phyloP scores from a whole-genome alignment of 1,140 invertebrate genomes.

The Catajapyx aquilonaris region DNA sequence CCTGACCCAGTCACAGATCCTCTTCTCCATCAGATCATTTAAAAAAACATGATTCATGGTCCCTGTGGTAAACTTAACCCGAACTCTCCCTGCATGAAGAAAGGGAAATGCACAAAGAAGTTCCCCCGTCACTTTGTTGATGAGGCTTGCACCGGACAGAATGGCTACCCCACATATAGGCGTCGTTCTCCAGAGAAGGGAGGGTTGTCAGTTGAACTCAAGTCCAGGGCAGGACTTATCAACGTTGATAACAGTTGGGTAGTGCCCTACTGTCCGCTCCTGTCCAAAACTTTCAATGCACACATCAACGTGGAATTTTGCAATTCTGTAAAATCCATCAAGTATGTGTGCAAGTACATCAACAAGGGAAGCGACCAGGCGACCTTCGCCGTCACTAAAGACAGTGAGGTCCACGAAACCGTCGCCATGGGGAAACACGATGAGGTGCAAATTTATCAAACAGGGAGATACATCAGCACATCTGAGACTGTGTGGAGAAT shows the following conservation, averaged over 20 bases:
- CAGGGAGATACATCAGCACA: conserved; percentile 16
- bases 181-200: conserved; percentile 11
- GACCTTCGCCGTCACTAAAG: conserved; percentile 11
- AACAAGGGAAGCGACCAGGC: conserved; percentile 18
- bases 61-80: conserved; percentile 25
- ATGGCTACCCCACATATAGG: conserved; percentile 19
- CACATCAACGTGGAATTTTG: conserved; percentile 20
- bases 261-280: conserved; percentile 18
- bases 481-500: conserved; percentile 22
- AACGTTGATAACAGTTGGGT: conserved; percentile 19
- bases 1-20: too few species aligned
- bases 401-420: background rate
- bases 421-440: conserved; percentile 13
- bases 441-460: conserved; percentile 18
- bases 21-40: background rate
- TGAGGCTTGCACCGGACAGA: conserved; percentile 17
- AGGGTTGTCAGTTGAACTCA: conserved; percentile 8
- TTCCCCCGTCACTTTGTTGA: conserved; percentile 17
- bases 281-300: conserved; percentile 15
- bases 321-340: conserved; percentile 20
- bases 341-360: conserved; percentile 23
- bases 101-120: conserved; percentile 23
- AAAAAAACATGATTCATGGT: conserved; percentile 28
- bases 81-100: conserved; percentile 25
- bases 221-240: background rate